A percentile compares a stretch with the other conserved stretches of the same genome.
These are phyloP conservation scores for Acipenser ruthenus DNA, from an alignment of 2,797 vertebrate species.

Conservation along the genomic window DNA sequence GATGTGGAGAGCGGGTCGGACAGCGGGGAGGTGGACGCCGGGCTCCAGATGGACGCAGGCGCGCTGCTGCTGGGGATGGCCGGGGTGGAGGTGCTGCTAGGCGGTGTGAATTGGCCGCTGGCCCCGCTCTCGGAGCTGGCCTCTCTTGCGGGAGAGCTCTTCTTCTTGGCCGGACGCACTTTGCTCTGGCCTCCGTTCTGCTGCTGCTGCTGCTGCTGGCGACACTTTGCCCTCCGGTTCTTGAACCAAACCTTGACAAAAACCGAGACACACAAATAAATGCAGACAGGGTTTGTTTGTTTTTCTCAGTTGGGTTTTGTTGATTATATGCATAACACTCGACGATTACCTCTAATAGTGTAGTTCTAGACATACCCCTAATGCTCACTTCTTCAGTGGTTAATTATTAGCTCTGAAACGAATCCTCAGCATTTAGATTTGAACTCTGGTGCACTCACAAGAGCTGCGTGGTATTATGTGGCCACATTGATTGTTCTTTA, in stretches of 20 bases:
- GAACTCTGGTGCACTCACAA: too few species aligned
- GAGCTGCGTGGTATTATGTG: too few species aligned
- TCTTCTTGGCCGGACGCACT: constrained; percentile 91
- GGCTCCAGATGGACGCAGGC: constrained; percentile 95
- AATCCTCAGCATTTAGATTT: too few species aligned
- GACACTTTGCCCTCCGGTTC: constrained; percentile 92
- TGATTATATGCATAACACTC: too few species aligned
- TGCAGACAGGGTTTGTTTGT: too few species aligned
- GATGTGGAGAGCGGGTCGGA: constrained; percentile 94
- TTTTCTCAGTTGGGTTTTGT: too few species aligned
- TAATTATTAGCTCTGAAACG: too few species aligned
- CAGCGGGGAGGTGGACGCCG: constrained; percentile 95
- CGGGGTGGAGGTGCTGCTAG: constrained; percentile 85
- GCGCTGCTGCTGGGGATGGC: constrained; percentile 86
- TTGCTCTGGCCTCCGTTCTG: constrained; percentile 96
- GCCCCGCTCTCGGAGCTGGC: constrained; percentile 92
- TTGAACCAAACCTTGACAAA: constrained; percentile 88
- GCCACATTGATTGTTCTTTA: too few species aligned
- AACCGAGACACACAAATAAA: too few species aligned
- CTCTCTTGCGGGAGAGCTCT: constrained; percentile 87
- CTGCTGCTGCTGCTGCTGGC: constrained; percentile 94
- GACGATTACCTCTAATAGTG: too few species aligned
- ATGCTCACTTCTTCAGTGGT: too few species aligned
- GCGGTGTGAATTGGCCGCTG: constrained; percentile 93
- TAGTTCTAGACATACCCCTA: too few species aligned